Evolutionary conservation across 2,113 vertebrate genomes (phyloP).

Genomic region (Epinephelus cyanopodus): DNA sequence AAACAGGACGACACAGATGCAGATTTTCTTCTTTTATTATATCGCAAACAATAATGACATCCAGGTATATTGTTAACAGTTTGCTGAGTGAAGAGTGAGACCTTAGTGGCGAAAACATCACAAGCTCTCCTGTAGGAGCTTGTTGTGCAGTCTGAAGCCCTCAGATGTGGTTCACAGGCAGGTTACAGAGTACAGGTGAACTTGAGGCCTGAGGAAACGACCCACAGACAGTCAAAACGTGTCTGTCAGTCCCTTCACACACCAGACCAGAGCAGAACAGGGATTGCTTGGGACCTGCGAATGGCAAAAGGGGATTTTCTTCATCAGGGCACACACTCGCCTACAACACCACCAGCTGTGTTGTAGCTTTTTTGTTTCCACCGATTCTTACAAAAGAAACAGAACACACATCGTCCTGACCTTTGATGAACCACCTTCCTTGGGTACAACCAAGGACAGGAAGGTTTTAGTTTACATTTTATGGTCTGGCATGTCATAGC

Average conservation of each 20-base stretch:
- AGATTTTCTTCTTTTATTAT: conserved; percentile 84
- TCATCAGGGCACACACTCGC: conserved; percentile 40
- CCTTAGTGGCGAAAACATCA: conserved; percentile 81
- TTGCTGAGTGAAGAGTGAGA: conserved; percentile 85
- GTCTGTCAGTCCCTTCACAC: conserved; percentile 69
- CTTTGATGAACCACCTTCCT: conserved; percentile 54
- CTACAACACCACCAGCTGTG: conserved; percentile 43
- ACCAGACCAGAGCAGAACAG: conserved; percentile 73
- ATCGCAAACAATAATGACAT: conserved; percentile 88
- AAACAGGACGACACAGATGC: conserved; percentile 25
- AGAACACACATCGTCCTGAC: conserved; percentile 61
- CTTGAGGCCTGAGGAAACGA: conserved; percentile 54
- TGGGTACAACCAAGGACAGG: conserved; percentile 55
- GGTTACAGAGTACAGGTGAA: conserved; percentile 71
- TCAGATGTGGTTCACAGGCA: conserved; percentile 77
- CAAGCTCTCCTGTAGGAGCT: conserved; percentile 77
- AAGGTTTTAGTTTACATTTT: conserved; percentile 35
- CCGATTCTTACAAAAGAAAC: conserved; percentile 58
- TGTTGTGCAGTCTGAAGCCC: conserved; percentile 79
- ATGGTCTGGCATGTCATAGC: conserved; percentile 65
- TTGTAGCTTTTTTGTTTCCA: conserved; percentile 38
- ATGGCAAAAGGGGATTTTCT: conserved; percentile 65
- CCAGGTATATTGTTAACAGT: conserved; percentile 88
- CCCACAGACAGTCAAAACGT: conserved; percentile 65
- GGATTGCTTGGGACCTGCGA: conserved; percentile 82